These are phyloP conservation scores for Uromys caudimaculatus DNA, from an alignment of 2,797 vertebrate genomes.

Conservation along the genomic window DNA sequence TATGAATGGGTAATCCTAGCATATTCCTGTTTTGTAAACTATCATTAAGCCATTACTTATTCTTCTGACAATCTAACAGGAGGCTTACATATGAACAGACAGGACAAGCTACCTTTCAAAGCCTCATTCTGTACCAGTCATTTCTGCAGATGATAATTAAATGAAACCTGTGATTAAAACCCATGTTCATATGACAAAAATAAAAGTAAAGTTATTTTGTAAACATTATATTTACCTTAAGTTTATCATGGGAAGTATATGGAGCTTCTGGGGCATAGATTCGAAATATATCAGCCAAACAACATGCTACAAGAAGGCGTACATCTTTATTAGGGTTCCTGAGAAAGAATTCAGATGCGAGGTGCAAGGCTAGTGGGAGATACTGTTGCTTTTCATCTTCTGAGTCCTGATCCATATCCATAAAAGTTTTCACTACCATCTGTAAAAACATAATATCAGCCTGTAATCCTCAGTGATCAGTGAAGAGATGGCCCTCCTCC, in stretches of 20 bases:
- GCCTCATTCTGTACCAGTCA: neutral
- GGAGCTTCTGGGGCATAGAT: conserved; percentile 99
- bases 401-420: conserved; percentile 99
- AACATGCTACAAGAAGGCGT: conserved; percentile 98
- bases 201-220: conserved; percentile 41
- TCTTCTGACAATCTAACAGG: neutral
- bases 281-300: conserved; percentile 99
- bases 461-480: conserved; percentile 22
- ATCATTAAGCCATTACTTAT: conserved; percentile 8
- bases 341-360: conserved; percentile 99
- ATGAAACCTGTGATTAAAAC: neutral
- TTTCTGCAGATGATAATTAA: conserved; percentile 12
- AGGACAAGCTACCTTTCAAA: neutral
- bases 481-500: neutral
- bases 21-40: conserved; percentile 41
- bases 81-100: conserved; percentile 36
- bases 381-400: conserved; percentile 99
- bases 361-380: conserved; percentile 97
- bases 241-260: conserved; percentile 99
- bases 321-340: conserved; percentile 99
- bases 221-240: conserved; percentile 92
- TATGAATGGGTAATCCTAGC: conserved; percentile 27
- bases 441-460: conserved; percentile 80
- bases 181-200: neutral
- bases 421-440: conserved; percentile 99